Base-by-base conservation (phyloP, 2,797 vertebrate species). In the Anableps anableps region DNA sequence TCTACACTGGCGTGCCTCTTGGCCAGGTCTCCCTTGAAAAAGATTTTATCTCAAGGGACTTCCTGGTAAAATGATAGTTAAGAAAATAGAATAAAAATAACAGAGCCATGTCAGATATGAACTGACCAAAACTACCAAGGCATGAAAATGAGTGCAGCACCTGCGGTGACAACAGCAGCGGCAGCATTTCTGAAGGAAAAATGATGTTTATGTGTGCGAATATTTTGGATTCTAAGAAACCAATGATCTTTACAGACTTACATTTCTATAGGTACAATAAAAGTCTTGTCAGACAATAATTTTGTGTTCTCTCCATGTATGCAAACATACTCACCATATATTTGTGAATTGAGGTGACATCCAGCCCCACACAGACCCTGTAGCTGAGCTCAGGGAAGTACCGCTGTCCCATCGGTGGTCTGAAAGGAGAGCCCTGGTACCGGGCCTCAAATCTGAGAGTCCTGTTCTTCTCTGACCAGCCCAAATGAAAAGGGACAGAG, bases 301-400 rank as follows among this genome's bases (percentile, higher is more conserved):
- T 36, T 26, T 43, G 23, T 26, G 64, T 11, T 68, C 64, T 68
- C 36, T 38, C 23, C 41, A n/a, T 43, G 10, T 29, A 64, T 55
- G 68, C 79, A n/a, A 41, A 45, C 23, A 48, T 16, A 80, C 92
- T 88, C 71, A 95, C 98, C 98, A 99, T 99, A 91, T 99, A 98
- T 90, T 99, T 99, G 93, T 99, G 98, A 88, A 99, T 97, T 66
- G 97, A 98, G 45, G 97, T 98, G 74, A 99, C 90, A 0, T 99
- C 97, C 0, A 95, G 96, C 16, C 98, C 98, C 9, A 98, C 97
- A 0, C 98, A 99, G 79, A 99, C 97, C 0, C 97, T 96, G 83
- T 99, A 99, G 94, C 98, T 99, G 84, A 99, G 96, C 85, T 98
- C 96, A 0, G 97, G 96, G 1, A 95, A 94, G 1, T 95, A 95